Percentiles rank a stretch among this genome's conserved stretches.
Evolutionary conservation across 2,797 vertebrate species (phyloP).

Genomic region (Loris lydekkerianus): DNA sequence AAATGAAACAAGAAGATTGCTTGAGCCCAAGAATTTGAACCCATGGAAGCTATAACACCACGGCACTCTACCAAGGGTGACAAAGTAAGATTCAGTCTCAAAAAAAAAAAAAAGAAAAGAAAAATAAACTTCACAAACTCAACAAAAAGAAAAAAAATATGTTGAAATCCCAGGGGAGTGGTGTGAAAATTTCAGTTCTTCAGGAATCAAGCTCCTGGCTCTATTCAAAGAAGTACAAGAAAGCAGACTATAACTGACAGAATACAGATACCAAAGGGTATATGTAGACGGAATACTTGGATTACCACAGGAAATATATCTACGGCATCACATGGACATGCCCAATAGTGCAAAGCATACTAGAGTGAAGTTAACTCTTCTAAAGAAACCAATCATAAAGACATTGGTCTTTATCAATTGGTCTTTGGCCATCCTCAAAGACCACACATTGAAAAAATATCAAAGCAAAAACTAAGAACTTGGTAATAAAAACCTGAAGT

Average conservation of each 20-base stretch:
- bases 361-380: neutral
- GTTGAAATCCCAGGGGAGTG: neutral
- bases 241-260: neutral
- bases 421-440: neutral
- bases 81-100: too few relatives aligned
- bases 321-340: neutral
- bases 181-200: neutral
- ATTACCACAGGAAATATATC: neutral
- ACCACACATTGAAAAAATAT: conserved; percentile 4
- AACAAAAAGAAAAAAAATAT: conserved; percentile 26
- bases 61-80: too few relatives aligned
- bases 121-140: neutral
- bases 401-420: too few relatives aligned
- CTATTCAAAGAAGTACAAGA: neutral
- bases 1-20: too few relatives aligned
- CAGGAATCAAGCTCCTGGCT: neutral
- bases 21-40: too few relatives aligned
- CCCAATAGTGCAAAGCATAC: neutral
- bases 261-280: neutral
- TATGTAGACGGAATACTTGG: neutral
- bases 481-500: conserved; percentile 14
- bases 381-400: neutral
- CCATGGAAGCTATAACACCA: too few relatives aligned
- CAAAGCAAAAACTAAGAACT: conserved; percentile 31
- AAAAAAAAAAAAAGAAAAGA: too few relatives aligned